Percentiles rank a stretch among this genome's conserved stretches.
Evolutionary conservation across 2,888 invertebrate species (phyloP).

Genomic region (Leptogaster cylindrica): DNA sequence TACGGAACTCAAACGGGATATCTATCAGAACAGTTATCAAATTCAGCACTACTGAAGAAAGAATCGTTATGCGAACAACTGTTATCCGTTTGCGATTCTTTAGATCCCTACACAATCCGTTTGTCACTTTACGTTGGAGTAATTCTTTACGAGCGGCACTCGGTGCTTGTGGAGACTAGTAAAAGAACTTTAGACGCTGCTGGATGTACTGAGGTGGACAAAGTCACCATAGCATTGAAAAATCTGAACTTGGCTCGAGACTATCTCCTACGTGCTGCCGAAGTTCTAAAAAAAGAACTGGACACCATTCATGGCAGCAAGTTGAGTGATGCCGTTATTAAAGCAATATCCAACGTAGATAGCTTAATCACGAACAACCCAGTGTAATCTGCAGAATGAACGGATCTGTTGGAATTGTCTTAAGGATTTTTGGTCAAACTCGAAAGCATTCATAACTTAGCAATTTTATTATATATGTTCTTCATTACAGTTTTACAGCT

Average conservation of each 20-base stretch:
- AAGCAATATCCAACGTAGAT: constrained; percentile 24
- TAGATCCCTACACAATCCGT: constrained; percentile 77
- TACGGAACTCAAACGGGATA: constrained; percentile 75
- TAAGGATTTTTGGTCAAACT: too few species aligned
- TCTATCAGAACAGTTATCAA: constrained; percentile 64
- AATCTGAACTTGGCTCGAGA: constrained; percentile 51
- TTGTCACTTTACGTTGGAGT: constrained; percentile 80
- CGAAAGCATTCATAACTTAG: too few species aligned
- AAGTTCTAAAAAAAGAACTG: constrained; percentile 55
- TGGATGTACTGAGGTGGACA: background rate
- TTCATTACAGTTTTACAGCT: too few species aligned
- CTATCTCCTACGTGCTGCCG: constrained; percentile 53
- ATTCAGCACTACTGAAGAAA: constrained; percentile 70
- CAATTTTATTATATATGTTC: too few species aligned
- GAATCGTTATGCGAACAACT: constrained; percentile 72
- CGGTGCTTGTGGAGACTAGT: constrained; percentile 65
- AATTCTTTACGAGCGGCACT: constrained; percentile 74
- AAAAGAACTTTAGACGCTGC: constrained; percentile 54
- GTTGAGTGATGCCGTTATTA: constrained; percentile 51
- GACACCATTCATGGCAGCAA: constrained; percentile 58
- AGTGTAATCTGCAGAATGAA: constrained; percentile 1
- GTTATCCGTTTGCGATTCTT: constrained; percentile 67
- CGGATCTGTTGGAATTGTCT: too few species aligned
- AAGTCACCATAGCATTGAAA: constrained; percentile 40
- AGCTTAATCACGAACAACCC: constrained; percentile 23